These are phyloP conservation scores for Drosophila pectinifera DNA, from an alignment of 1,140 invertebrate genomes.

Conservation along the genomic window DNA sequence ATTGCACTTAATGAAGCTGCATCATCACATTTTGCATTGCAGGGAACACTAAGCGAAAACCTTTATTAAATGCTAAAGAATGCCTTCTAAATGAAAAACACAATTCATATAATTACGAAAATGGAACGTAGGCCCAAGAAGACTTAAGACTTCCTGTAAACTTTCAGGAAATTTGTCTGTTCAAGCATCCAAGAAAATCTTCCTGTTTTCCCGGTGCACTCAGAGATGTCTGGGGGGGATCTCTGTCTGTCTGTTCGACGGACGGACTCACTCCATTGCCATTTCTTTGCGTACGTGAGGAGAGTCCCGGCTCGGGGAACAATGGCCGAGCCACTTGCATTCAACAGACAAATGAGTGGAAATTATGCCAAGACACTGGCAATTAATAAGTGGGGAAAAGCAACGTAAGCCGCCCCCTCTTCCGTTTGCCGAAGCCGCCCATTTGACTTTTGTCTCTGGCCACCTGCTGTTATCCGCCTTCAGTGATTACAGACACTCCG, in stretches of 20 bases:
- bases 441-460: constrained; percentile 50
- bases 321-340: constrained; percentile 71
- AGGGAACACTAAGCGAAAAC: constrained; percentile 26
- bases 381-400: constrained; percentile 75
- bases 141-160: accelerated
- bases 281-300: constrained; percentile 60
- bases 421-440: constrained; percentile 3
- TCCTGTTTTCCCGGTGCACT: not conserved
- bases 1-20: constrained; percentile 82
- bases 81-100: too few relatives aligned
- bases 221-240: constrained; percentile 1
- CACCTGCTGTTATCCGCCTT: constrained; percentile 53
- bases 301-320: constrained; percentile 65
- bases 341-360: constrained; percentile 79
- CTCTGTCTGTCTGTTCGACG: constrained; percentile 17
- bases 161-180: not conserved
- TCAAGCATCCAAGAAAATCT: not conserved
- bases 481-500: constrained; percentile 42
- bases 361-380: constrained; percentile 81
- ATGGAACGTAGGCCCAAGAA: not conserved
- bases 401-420: constrained; percentile 31
- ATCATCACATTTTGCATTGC: constrained; percentile 82
- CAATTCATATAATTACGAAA: not conserved
- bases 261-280: constrained; percentile 33
- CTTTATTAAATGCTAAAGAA: too few relatives aligned